Percentiles rank a stretch among this genome's conserved stretches.
These are phyloP conservation scores for Dinomys branickii DNA, from an alignment of 2,113 vertebrate species.

Conservation along the genomic window DNA sequence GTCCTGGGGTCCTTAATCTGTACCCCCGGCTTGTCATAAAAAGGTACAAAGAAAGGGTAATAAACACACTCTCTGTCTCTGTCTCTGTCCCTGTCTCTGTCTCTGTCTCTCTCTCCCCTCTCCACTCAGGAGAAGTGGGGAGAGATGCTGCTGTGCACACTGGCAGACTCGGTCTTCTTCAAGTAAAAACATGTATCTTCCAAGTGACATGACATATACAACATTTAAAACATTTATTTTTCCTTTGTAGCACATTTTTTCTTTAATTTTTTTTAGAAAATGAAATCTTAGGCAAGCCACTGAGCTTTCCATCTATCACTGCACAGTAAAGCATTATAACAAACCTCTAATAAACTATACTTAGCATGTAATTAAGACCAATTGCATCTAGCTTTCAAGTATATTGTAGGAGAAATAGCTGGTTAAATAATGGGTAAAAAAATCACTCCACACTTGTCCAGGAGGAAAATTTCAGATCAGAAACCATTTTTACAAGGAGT, in stretches of 20 bases:
- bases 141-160: not conserved
- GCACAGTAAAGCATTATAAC: not conserved
- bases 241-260: not conserved
- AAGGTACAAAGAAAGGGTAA: not conserved
- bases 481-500: not conserved
- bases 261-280: not conserved
- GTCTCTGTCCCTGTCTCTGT: not conserved
- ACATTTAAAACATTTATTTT: not conserved
- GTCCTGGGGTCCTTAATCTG: not conserved
- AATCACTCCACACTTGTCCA: not conserved
- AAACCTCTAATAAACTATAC: not conserved
- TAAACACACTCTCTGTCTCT: not conserved
- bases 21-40: not conserved
- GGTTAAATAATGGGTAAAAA: not conserved
- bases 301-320: not conserved
- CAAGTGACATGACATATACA: not conserved
- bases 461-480: not conserved
- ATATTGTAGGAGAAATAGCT: not conserved
- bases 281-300: not conserved
- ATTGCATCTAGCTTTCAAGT: not conserved
- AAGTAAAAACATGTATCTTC: not conserved
- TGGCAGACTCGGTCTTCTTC: not conserved
- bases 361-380: not conserved
- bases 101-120: not conserved
- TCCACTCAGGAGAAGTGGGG: not conserved